These are phyloP conservation scores for Amia ocellicauda DNA, from an alignment of 2,113 vertebrate species.

Conservation along the genomic window DNA sequence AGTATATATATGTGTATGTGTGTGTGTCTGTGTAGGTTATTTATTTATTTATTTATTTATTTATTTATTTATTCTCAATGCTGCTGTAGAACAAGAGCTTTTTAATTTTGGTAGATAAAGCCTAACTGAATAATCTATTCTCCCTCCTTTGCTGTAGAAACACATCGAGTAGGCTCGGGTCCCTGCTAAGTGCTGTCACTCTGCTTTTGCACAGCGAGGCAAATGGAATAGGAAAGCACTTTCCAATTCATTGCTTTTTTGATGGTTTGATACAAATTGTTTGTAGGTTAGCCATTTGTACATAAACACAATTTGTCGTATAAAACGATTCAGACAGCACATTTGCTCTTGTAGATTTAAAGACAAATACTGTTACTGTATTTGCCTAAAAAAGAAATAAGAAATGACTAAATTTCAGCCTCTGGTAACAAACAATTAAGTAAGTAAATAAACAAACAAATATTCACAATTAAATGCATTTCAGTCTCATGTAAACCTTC, in stretches of 20 bases:
- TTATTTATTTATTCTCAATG: conserved; percentile 18
- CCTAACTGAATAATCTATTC: background rate
- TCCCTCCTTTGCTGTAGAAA: background rate
- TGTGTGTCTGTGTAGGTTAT: too few relatives aligned
- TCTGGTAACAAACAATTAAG: too few relatives aligned
- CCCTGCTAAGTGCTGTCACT: background rate
- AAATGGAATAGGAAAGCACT: background rate
- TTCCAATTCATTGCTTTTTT: conserved; percentile 16
- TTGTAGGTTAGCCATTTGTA: conserved; percentile 25
- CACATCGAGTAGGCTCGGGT: background rate
- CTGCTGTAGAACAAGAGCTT: background rate
- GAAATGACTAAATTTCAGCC: too few relatives aligned
- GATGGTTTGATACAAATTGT: conserved; percentile 26
- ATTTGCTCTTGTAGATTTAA: too few relatives aligned
- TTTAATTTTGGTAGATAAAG: conserved; percentile 23
- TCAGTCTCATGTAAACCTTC: too few relatives aligned
- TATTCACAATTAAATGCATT: too few relatives aligned
- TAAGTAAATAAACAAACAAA: too few relatives aligned
- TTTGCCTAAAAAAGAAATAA: too few relatives aligned
- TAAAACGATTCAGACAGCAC: background rate
- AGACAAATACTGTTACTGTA: too few relatives aligned
- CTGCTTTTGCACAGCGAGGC: conserved; percentile 5
- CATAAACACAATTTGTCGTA: conserved; percentile 28
- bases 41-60: too few relatives aligned
- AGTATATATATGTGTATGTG: background rate